Conservation (phyloP, 2,888 invertebrate species). For the Gastracanthus pulcherrimus region DNA sequence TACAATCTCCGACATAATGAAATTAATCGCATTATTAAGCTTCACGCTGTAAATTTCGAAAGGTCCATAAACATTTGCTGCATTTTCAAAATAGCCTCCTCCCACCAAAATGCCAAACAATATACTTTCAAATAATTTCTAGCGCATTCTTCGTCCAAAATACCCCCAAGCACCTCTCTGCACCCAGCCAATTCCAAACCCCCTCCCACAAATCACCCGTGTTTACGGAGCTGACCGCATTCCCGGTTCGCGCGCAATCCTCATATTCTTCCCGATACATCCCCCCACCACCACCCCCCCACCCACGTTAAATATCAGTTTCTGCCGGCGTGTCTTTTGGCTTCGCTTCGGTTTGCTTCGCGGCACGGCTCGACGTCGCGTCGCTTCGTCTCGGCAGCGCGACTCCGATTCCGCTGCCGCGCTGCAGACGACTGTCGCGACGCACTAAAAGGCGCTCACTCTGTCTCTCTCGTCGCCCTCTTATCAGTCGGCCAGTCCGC, state of each 20-base stretch:
- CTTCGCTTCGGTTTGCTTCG: background rate
- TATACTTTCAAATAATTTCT: too few species aligned
- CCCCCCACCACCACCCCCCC: background rate
- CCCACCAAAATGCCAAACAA: too few species aligned
- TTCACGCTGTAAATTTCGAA: too few species aligned
- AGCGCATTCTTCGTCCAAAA: too few species aligned
- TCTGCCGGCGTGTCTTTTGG: background rate
- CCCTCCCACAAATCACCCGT: background rate
- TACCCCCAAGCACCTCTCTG: background rate
- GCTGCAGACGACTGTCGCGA: constrained; percentile 48
- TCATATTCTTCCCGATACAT: constrained; percentile 14
- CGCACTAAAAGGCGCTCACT: constrained; percentile 22
- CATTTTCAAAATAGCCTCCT: too few species aligned
- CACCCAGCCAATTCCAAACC: background rate
- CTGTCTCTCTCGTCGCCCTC: constrained; percentile 28
- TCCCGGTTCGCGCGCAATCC: background rate
- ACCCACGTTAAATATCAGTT: constrained; percentile 35
- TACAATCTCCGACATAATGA: too few species aligned
- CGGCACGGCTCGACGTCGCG: constrained; percentile 16
- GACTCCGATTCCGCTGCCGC: constrained; percentile 18
- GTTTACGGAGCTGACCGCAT: constrained; percentile 2
- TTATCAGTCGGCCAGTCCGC: constrained; percentile 33
- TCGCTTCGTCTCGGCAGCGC: constrained; percentile 50
- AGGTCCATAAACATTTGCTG: too few species aligned
- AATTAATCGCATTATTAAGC: too few species aligned